Evolutionary conservation across 2,113 vertebrate species (phyloP).

Genomic region (Hipposideros armiger): DNA sequence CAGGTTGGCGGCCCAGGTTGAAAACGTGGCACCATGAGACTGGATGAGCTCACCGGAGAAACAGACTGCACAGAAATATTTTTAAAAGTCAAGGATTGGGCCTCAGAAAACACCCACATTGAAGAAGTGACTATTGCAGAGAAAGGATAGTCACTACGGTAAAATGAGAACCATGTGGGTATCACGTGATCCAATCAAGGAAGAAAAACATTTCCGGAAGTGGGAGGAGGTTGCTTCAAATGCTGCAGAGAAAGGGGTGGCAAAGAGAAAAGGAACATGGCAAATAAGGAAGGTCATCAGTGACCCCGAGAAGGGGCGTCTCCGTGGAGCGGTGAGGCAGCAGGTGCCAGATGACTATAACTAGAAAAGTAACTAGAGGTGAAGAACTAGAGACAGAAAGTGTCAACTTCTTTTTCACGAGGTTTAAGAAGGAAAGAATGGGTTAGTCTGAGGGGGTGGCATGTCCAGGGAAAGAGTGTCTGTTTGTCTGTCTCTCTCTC

Average conservation of each 20-base stretch:
- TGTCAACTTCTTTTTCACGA: not conserved
- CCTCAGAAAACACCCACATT: not conserved
- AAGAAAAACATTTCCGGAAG: not conserved
- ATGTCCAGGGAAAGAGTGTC: not conserved
- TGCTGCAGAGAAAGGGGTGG: not conserved
- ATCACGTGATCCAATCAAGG: not conserved
- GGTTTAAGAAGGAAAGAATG: not conserved
- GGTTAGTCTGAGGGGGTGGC: not conserved
- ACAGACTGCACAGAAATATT: not conserved
- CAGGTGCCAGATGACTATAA: not conserved
- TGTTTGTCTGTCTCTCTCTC: not conserved
- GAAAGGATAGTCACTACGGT: not conserved
- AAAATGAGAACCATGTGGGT: not conserved
- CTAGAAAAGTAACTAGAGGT: not conserved
- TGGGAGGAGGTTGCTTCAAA: not conserved
- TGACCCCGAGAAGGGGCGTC: not conserved
- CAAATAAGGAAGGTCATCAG: not conserved
- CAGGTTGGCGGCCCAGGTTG: not conserved
- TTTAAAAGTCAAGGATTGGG: not conserved
- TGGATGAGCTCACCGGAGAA: not conserved
- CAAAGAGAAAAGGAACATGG: not conserved
- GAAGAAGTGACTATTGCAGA: not conserved
- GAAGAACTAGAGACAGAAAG: not conserved
- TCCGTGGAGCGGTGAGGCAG: not conserved
- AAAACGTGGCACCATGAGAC: not conserved